Evolutionary conservation across 2,797 vertebrate species (phyloP).

Genomic region (Chaenodraco wilsoni): DNA sequence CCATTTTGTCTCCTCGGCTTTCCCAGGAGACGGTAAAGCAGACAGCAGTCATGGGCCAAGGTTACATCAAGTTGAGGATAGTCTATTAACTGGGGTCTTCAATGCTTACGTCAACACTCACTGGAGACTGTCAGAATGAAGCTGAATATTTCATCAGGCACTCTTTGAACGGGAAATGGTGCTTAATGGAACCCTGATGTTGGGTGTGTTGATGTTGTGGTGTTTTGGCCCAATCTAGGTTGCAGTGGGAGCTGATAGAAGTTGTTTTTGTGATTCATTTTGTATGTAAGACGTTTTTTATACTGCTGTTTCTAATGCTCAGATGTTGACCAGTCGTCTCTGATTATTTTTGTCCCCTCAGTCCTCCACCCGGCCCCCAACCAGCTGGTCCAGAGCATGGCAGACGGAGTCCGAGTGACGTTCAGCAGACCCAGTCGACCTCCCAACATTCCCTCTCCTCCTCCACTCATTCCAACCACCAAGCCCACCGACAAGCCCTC

Average conservation of each 20-base stretch:
- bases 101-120: slow-evolving; percentile 18
- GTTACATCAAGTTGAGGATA: slow-evolving; percentile 42
- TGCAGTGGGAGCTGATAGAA: slow-evolving; percentile 1
- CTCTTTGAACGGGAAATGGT: slow-evolving; percentile 41
- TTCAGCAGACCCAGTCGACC: slow-evolving; percentile 92
- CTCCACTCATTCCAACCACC: slow-evolving; percentile 97
- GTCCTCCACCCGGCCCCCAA: slow-evolving; percentile 94
- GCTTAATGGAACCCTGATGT: slow-evolving; percentile 20
- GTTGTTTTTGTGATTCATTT: not conserved
- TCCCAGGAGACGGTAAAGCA: slow-evolving; percentile 53
- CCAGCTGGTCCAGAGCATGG: slow-evolving; percentile 90
- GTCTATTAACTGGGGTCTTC: slow-evolving; percentile 39
- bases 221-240: slow-evolving; percentile 1
- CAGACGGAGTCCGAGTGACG: slow-evolving; percentile 91
- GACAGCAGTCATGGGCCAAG: slow-evolving; percentile 38
- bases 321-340: not conserved
- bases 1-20: slow-evolving; percentile 57
- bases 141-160: slow-evolving; percentile 49
- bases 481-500: slow-evolving; percentile 98
- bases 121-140: slow-evolving; percentile 33
- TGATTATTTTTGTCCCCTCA: slow-evolving; percentile 60
- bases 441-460: slow-evolving; percentile 91
- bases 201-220: slow-evolving; percentile 14
- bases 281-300: not conserved
- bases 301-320: slow-evolving; percentile 5